Evolutionary conservation across 2,888 invertebrate genomes (phyloP).

Genomic region (Oxystoma pomonae): DNA sequence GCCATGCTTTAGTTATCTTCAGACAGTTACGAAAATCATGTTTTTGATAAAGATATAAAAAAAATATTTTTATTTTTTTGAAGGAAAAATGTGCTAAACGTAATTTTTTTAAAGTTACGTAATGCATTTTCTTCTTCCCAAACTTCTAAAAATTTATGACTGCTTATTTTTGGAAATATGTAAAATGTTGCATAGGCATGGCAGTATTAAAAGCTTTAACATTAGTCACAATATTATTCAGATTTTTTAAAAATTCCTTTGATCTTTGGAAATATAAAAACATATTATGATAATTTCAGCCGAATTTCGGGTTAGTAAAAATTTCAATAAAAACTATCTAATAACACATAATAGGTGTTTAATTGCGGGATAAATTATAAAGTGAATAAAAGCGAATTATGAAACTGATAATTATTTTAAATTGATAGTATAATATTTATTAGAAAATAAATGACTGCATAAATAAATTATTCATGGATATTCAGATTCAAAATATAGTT

Average conservation of each 20-base stretch:
- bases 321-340: neutral
- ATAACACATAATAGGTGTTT: neutral
- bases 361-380: neutral
- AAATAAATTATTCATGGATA: no score
- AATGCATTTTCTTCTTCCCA: neutral
- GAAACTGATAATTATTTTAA: neutral
- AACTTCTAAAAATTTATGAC: neutral
- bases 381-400: neutral
- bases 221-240: neutral
- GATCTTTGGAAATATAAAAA: neutral
- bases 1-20: no score
- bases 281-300: neutral
- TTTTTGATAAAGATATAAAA: no score
- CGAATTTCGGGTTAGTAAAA: neutral
- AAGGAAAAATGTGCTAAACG: no score
- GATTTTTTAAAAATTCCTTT: neutral
- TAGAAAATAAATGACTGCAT: neutral
- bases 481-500: no score
- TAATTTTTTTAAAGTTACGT: no score
- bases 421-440: neutral
- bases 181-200: neutral
- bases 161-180: neutral
- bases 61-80: no score
- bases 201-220: neutral
- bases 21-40: no score